Evolutionary conservation across 1,140 invertebrate species (phyloP), one percentile per base, ranked within the genome.

Genomic region (Calycopis cecrops): DNA sequence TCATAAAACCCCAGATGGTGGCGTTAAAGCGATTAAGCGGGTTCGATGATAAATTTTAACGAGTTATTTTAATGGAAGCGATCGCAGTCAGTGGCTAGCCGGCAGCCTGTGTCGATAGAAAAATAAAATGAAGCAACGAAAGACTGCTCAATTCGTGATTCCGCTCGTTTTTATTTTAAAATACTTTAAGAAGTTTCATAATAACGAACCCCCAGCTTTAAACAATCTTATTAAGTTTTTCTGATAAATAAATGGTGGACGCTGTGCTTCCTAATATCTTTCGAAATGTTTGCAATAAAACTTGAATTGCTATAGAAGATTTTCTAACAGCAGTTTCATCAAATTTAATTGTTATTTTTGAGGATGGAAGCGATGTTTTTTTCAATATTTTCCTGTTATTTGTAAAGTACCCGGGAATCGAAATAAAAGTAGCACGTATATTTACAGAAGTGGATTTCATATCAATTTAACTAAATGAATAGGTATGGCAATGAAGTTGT

Each of bases 11-110:
- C 79, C 83, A 87, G 83, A 87, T 87, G 83, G 76, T 84, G 79
- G 81, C 73, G 81, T 73, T 83, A 85, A 86, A 86, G 77, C 81
- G 81, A 86, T 86, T 86, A 85, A 85, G 79, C 83, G 79, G 81
- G 79, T 79, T 17, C 81, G 83, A 86, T 85, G 83, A 86, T 86
- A 86, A 86, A 86, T 86, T 86, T 86, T 86, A 86, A 86, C 83
- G 83, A 86, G 83, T 86, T 85, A 86, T 86, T 85, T 86, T 86
- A 86, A 86, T 85, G 83, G 81, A 79, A 79, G 78, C 76, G 78
- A 86, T 86, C 79, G 75, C 76, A 83, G 74, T 84, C 79, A 78
- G 77, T 73, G 80, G 83, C 83, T 71, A 72, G 73, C 78, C 69
- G 68, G 78, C 80, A 79, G 76, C 70, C 74, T 81, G 79, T 63